phyloP scores from a whole-genome alignment of 2,113 vertebrate species.

The Sarotherodon lohbergeri region DNA sequence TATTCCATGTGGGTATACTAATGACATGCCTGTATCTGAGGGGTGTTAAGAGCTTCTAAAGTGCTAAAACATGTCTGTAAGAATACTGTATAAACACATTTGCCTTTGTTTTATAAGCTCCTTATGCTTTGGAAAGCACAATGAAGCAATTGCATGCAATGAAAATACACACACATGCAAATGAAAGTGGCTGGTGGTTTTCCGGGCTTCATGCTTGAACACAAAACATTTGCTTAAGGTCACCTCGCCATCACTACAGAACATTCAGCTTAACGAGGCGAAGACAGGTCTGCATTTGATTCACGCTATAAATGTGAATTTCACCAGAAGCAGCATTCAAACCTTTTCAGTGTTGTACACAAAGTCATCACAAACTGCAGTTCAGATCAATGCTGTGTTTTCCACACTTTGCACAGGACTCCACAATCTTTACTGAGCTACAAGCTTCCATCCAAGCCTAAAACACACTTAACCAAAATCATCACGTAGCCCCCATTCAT shows the following conservation, averaged over 20 bases:
- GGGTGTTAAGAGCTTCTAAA: neutral
- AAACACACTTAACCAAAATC: rapidly evolving
- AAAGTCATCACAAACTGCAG: neutral
- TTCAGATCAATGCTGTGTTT: neutral
- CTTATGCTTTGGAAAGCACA: neutral
- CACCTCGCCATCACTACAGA: neutral
- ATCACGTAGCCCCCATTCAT: neutral
- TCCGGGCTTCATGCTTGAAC: neutral
- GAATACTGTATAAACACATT: neutral
- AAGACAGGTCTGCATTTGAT: neutral
- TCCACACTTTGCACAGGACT: neutral
- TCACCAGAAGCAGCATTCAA: neutral
- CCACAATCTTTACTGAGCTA: neutral
- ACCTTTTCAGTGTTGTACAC: neutral
- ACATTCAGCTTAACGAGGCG: neutral
- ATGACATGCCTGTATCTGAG: neutral
- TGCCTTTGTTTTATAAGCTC: neutral
- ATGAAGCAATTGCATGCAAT: neutral
- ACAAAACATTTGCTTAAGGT: slow-evolving; percentile 6
- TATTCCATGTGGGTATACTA: rapidly evolving
- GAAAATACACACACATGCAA: neutral
- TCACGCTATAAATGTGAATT: neutral
- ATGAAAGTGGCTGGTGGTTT: slow-evolving; percentile 17
- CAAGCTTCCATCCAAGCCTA: neutral
- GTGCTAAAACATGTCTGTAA: neutral